Base-by-base conservation (phyloP, 2,888 invertebrate genomes). In the Bombylius discolor region DNA sequence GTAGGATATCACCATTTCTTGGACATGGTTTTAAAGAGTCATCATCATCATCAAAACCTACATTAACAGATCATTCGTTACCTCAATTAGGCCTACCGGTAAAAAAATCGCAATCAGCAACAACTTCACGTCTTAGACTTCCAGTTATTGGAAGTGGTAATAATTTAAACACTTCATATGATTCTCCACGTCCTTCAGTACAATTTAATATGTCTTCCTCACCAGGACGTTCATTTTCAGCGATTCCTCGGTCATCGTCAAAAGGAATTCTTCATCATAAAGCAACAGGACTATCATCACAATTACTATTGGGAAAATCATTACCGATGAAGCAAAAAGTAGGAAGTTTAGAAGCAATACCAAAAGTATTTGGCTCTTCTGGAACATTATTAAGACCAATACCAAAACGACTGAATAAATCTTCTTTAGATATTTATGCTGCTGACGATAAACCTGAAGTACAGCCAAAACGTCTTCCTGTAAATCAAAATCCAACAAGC, bases 1-100 rank as follows among this genome's bases (percentile, higher is more conserved):
- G 78, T 5, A 74, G 79, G 57, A 76, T 79, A 50, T 81, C 82
- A 11, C 83, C 83, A 4, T 83, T 83, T 60, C 77, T 78, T 66
- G 83, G 83, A 66, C 70, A 78, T 66, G 74, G 82, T 67, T 74
- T 82, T 75, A 62, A 60, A 33, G 62, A 64, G n/a, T 53, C 59
- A 7, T 47, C 56, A 14, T 56, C 50, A 33, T 52, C 53, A n/a
- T 60, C 31, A 57, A 23, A 23, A 23, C 23, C 1, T 23, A 23
- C 23, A 23, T 23, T 23, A 23, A 23, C 23, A 58, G 47, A 52
- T 63, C 63, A 55, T 63, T 66, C 4, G 60, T 62, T 51, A 55
- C 63, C 3, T 62, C 23, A 23, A 23, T 23, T 23, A 23, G 23
- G 23, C 23, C 23, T 23, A 23, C 62, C 53, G 62, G 5, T 45